phyloP scores from a whole-genome alignment of 1,140 invertebrate species.

The Microplitis mediator region DNA sequence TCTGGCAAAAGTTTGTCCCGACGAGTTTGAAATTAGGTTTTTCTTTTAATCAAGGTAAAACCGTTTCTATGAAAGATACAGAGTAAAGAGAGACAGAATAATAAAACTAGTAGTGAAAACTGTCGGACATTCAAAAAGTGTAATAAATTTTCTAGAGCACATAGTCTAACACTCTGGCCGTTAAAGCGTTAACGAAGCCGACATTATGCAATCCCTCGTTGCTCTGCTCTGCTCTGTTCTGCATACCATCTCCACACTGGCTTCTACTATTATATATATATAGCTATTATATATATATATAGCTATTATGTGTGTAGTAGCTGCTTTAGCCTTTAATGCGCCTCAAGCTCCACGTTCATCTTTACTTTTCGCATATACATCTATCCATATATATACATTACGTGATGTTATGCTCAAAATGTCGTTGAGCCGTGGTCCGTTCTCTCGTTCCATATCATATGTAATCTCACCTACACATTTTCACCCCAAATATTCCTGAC shows the following conservation, averaged over 20 bases:
- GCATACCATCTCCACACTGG: no score
- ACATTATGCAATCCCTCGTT: constrained; percentile 17
- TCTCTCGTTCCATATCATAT: background rate
- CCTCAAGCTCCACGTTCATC: background rate
- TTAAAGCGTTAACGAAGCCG: constrained; percentile 17
- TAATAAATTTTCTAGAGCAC: background rate
- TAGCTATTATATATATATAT: no score
- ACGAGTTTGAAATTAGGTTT: constrained; percentile 16
- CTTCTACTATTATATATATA: background rate
- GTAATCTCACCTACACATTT: constrained; percentile 14
- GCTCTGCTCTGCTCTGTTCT: background rate
- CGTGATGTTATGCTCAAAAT: constrained; percentile 1
- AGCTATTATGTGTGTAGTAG: no score
- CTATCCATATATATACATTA: background rate
- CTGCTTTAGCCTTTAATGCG: constrained; percentile 5
- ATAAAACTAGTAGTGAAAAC: background rate
- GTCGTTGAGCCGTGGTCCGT: background rate
- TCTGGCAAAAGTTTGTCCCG: background rate
- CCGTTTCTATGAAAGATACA: background rate
- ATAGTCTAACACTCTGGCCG: background rate
- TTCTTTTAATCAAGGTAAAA: constrained; percentile 18
- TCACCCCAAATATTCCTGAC: constrained; percentile 6
- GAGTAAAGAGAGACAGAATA: background rate
- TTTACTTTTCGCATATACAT: no score
- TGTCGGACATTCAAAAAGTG: constrained; percentile 7